These are phyloP conservation scores for Thumatha senex DNA, from an alignment of 2,888 invertebrate genomes.

Conservation along the genomic window DNA sequence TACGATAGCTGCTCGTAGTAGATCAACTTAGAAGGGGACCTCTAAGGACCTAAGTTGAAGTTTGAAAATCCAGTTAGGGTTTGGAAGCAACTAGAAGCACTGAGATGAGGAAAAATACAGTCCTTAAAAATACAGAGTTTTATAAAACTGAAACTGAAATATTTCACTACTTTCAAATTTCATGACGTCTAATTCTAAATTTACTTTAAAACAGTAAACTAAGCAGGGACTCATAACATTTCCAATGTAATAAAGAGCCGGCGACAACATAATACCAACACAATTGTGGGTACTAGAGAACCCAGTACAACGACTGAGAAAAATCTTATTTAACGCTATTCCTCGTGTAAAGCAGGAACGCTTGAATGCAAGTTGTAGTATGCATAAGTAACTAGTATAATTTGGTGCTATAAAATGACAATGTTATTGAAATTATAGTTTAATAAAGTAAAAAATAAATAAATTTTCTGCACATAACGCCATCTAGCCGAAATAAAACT, in stretches of 20 bases:
- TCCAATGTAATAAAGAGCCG: slow-evolving; percentile 19
- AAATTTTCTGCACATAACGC: no score
- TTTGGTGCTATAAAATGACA: not conserved
- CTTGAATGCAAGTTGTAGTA: slow-evolving; percentile 1
- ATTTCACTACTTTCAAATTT: no score
- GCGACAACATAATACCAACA: slow-evolving; percentile 11
- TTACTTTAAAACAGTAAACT: slow-evolving; percentile 13
- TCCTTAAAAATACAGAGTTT: no score
- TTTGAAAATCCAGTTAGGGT: no score
- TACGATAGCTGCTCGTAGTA: no score
- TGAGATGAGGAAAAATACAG: no score
- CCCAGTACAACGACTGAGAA: slow-evolving; percentile 3
- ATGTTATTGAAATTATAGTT: not conserved
- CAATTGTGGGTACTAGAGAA: slow-evolving; percentile 13
- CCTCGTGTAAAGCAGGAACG: slow-evolving; percentile 1
- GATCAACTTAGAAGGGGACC: no score
- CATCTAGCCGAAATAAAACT: no score
- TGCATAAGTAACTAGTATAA: not conserved
- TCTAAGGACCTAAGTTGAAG: no score
- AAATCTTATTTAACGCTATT: slow-evolving; percentile 10
- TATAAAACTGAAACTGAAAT: no score
- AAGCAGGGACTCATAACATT: slow-evolving; percentile 18
- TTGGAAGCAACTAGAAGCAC: no score
- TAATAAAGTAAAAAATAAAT: not conserved
- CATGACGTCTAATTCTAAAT: no score